Conservation (phyloP, 2,113 vertebrate species). For the Tympanuchus pallidicinctus region DNA sequence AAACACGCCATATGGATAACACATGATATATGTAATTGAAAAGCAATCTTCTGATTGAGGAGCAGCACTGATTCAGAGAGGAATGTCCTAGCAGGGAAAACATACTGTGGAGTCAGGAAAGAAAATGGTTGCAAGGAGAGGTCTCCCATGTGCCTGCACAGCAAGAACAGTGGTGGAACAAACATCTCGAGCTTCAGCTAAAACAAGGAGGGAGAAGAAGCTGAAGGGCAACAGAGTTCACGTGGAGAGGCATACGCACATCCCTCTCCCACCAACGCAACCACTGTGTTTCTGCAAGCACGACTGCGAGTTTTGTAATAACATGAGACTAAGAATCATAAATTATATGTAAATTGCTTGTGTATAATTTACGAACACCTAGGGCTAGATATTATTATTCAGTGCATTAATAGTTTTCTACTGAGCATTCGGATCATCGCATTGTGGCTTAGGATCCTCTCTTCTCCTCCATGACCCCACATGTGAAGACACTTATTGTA, state of each 20-base stretch:
- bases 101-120: background rate
- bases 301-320: conserved; percentile 26
- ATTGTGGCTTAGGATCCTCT: background rate
- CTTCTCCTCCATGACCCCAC: conserved; percentile 22
- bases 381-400: conserved; percentile 65
- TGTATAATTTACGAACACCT: conserved; percentile 65
- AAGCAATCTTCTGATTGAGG: background rate
- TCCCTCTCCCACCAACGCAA: background rate
- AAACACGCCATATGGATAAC: background rate
- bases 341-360: conserved; percentile 62
- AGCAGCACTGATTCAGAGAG: background rate
- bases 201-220: background rate
- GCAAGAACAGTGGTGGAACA: background rate
- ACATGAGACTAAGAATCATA: conserved; percentile 31
- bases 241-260: background rate
- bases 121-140: background rate
- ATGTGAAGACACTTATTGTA: background rate
- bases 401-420: conserved; percentile 40
- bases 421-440: background rate
- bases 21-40: background rate
- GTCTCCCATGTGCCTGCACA: background rate
- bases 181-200: background rate
- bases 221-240: background rate
- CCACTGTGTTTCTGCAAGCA: accelerated
- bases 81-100: background rate